A percentile compares a stretch with the other conserved stretches of the same genome.
Conservation (phyloP, 2,888 invertebrate genomes). For the Baccha elongata region DNA sequence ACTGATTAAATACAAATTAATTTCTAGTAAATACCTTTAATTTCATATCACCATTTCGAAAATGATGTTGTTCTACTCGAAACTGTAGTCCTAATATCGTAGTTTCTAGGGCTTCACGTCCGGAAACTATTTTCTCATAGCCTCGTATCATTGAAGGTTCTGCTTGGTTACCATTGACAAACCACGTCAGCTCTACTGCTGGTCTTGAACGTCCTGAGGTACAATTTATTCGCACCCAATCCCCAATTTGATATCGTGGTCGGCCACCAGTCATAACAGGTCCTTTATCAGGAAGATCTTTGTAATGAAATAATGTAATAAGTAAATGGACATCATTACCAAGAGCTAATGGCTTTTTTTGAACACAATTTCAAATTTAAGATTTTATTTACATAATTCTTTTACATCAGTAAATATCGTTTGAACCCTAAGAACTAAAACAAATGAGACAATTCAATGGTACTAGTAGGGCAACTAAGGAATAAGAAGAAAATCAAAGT, state of each 20-base stretch:
- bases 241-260: constrained; percentile 85
- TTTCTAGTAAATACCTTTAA: constrained; percentile 83
- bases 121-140: constrained; percentile 84
- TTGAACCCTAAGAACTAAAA: too few relatives aligned
- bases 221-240: constrained; percentile 85
- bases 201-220: constrained; percentile 86
- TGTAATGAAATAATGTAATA: constrained; percentile 44
- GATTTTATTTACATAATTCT: too few relatives aligned
- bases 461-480: too few relatives aligned
- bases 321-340: too few relatives aligned
- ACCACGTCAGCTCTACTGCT: constrained; percentile 85
- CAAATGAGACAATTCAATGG: too few relatives aligned
- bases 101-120: constrained; percentile 86
- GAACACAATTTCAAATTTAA: too few relatives aligned
- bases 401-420: too few relatives aligned
- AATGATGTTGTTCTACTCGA: constrained; percentile 87
- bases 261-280: constrained; percentile 85
- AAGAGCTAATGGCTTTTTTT: too few relatives aligned
- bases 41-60: constrained; percentile 89
- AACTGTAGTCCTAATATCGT: constrained; percentile 88
- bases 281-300: constrained; percentile 85
- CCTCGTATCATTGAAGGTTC: constrained; percentile 81
- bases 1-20: too few relatives aligned
- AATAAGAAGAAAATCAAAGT: too few relatives aligned
- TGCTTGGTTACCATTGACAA: constrained; percentile 85